phyloP scores from a whole-genome alignment of 2,888 invertebrate genomes.

The Ectropis crepuscularia region DNA sequence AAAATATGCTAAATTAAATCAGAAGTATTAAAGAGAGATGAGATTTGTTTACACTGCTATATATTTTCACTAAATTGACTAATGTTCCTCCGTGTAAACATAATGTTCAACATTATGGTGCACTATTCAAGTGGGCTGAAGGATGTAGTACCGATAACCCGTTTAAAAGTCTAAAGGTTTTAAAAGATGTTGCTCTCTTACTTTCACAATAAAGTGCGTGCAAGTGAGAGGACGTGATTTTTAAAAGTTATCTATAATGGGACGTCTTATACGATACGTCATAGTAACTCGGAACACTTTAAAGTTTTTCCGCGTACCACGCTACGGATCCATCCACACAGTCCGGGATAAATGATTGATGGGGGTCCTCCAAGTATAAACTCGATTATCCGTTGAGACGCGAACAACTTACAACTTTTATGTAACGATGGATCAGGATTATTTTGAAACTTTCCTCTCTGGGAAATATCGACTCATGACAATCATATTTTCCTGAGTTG shows the following conservation, averaged over 20 bases:
- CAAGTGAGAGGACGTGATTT: too few relatives aligned
- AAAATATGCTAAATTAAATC: too few relatives aligned
- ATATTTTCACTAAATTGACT: slow-evolving; percentile 10
- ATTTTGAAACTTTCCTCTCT: slow-evolving; percentile 73
- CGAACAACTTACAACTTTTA: slow-evolving; percentile 84
- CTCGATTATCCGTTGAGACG: slow-evolving; percentile 84
- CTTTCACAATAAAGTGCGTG: too few relatives aligned
- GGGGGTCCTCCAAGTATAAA: slow-evolving; percentile 83
- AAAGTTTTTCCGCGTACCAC: slow-evolving; percentile 77
- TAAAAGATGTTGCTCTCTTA: too few relatives aligned
- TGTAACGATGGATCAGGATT: slow-evolving; percentile 85
- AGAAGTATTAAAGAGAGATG: neutral
- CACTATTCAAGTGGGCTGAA: slow-evolving; percentile 54
- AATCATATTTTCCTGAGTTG: slow-evolving; percentile 75
- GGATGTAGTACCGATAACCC: slow-evolving; percentile 47
- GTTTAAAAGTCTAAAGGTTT: too few relatives aligned
- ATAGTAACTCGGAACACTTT: slow-evolving; percentile 75
- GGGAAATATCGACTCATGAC: slow-evolving; percentile 79
- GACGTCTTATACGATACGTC: slow-evolving; percentile 58
- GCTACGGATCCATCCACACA: slow-evolving; percentile 62
- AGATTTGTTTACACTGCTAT: neutral
- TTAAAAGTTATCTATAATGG: too few relatives aligned
- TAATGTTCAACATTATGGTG: slow-evolving; percentile 22
- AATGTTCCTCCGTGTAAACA: slow-evolving; percentile 30
- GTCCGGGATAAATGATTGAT: slow-evolving; percentile 83